Evolutionary conservation across 2,797 vertebrate species (phyloP), one percentile per base, ranked within the genome.

Genomic region (Cryptoblepharus egeriae): DNA sequence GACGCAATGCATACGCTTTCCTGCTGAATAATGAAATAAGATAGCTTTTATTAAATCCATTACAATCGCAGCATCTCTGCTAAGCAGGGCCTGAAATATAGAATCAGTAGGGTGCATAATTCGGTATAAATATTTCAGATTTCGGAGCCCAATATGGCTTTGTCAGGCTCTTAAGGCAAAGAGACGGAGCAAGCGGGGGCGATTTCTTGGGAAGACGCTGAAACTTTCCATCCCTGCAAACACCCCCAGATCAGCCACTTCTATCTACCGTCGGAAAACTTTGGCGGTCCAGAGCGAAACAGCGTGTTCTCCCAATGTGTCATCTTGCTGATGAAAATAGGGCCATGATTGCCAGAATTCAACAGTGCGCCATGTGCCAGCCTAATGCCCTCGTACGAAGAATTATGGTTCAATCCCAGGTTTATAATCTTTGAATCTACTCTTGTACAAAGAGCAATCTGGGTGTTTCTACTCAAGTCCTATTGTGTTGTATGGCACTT

Each of bases 81-180:
- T 91, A 88, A 90, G 92, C 90, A 87, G 88, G 85, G 89, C 92
- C 92, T 93, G 90, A 91, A 93, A 93, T 94, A 95, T 92, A 93
- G 91, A 95, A 95, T 95, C 95, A 95, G 87, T 94, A 95, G 94
- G 94, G 92, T 93, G 93, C 92, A 93, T 95, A 94, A 90, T 94
- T 94, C 90, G 91, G 93, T 94, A 95, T 95, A 95, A 95, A 96
- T 96, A 96, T 96, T 95, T 96, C 94, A 95, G 94, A 89, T 91
- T 94, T 93, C 87, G 85, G 90, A 93, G 90, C 63, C 0, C 87
- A 91, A 93, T 94, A 89, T 55, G 1, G 84, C 90, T 91, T 93
- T 91, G 90, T 93, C 91, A 92, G 93, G 91, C 88, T 95, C 92
- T 89, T 81, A 84, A 58, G 75, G 90, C 73, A 81, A 45, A 80